Evolutionary conservation across 2,797 vertebrate species (phyloP), one percentile per base, ranked within the genome.

Genomic region (Enteromius argenteus): DNA sequence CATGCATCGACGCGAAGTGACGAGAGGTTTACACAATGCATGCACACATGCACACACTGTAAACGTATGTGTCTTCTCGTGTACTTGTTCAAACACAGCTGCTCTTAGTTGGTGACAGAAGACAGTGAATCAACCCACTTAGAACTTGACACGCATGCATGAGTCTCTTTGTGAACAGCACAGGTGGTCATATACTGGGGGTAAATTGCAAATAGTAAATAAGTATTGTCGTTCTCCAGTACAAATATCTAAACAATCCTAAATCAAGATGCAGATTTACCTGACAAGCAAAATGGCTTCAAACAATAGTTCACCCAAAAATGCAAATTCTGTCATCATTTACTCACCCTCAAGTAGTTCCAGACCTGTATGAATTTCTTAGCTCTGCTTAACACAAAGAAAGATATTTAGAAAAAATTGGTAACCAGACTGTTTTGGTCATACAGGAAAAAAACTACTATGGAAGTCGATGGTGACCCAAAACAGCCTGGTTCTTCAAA

Each of bases 21-120:
- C 92, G 91, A 92, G 91, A 92, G 88, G 94, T 93, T 94, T 94
- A 92, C 92, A 94, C 93, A 92, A 94, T 92, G 92, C 92, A 92
- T 93, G 92, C 92, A 92, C 79, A 79, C 86, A 88, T 62, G n/a
- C 53, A 46, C 79, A 89, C 87, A 73, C 30, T 85, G 75, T 67
- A 60, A 79, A 51, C 35, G 89, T 80, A 67, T 71, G 68, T 69
- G 80, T 85, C 86, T 79, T 86, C 66, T 81, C 53, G 68, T 84
- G 81, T 79, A 85, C 83, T 79, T 53, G 66, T 84, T 87, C 74
- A 89, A 88, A 84, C 87, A 86, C 89, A 89, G 89, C 87, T 89
- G 89, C 64, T 37, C 64, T 84, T 73, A 85, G 71, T 87, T 80
- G 88, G 68, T 84, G 62, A 86, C 73, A 67, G 64, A 84, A 86